Conservation (phyloP, 2,888 invertebrate genomes). For the Deilephila elpenor region DNA sequence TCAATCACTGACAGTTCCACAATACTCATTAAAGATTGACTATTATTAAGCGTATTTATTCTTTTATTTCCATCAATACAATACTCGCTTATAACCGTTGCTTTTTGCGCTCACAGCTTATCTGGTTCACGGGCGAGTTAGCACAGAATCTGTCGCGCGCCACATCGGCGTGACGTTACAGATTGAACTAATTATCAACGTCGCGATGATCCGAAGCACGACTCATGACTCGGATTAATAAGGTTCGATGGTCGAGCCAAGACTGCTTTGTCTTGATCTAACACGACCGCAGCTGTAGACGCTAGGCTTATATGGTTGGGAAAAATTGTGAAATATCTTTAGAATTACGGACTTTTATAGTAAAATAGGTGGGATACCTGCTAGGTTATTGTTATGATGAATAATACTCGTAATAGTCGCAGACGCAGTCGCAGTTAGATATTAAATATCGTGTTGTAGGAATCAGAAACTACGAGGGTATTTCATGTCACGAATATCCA, state of each 20-base stretch:
- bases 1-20: no score
- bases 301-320: background rate
- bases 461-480: no score
- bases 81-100: conserved; percentile 16
- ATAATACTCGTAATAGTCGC: no score
- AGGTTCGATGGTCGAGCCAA: background rate
- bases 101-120: conserved; percentile 38
- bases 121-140: conserved; percentile 52
- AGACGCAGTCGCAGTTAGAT: no score
- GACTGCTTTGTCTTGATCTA: conserved; percentile 1
- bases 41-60: background rate
- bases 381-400: no score
- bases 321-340: background rate
- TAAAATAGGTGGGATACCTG: no score
- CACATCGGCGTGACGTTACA: conserved; percentile 43
- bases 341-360: background rate
- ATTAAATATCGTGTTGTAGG: no score
- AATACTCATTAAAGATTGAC: no score
- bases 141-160: conserved; percentile 47
- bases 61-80: background rate
- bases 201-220: background rate
- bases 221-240: conserved; percentile 18
- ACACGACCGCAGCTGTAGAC: background rate
- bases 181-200: conserved; percentile 36
- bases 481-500: no score